Evolutionary conservation across 2,113 vertebrate species (phyloP), one percentile per base, ranked within the genome.

Genomic region (Galeopterus variegatus): DNA sequence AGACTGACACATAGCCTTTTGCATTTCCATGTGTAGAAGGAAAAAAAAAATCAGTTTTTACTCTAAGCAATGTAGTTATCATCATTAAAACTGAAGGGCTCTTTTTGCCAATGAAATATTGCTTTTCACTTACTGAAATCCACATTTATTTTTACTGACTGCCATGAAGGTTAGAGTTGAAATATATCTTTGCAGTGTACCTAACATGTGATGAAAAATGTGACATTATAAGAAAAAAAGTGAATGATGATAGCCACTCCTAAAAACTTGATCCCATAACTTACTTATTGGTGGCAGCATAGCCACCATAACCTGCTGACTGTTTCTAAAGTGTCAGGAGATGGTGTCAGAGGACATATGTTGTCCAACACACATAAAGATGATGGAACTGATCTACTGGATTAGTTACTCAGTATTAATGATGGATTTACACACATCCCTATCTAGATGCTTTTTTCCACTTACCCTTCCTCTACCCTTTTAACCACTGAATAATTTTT

Each of bases 91-190:
- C 10, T 26, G 94, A 96, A 98, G 97, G 50, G 23, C 45, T 89
- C 8, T 1, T 96, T 98, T 95, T 95, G n/a, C 1, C 65, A 95
- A 36, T 90, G 87, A 98, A 97, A 97, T 92, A 97, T 24, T 65
- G 2, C 60, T 52, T 52, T 90, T 88, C 1, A 0, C n/a, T 36
- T 84, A 50, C 14, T 75, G 64, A 97, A 98, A 93, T 62, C 4
- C 48, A 81, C 58, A 33, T 87, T 94, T 93, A 92, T 92, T 98
- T 98, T 97, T 36, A 75, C 73, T 94, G 89, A 21, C 8, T 94
- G 52, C 33, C 58, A 83, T 11, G 17, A 96, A 98, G 93, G 96
- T 96, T 94, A 95, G 73, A 97, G 90, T 75, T 97, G 97, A 98
- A 93, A 91, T 94, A 86, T 69, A 82, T 92, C 80, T 95, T 88